These are phyloP conservation scores for Lacanobia wlatinum DNA, from an alignment of 2,888 invertebrate species.

Conservation along the genomic window DNA sequence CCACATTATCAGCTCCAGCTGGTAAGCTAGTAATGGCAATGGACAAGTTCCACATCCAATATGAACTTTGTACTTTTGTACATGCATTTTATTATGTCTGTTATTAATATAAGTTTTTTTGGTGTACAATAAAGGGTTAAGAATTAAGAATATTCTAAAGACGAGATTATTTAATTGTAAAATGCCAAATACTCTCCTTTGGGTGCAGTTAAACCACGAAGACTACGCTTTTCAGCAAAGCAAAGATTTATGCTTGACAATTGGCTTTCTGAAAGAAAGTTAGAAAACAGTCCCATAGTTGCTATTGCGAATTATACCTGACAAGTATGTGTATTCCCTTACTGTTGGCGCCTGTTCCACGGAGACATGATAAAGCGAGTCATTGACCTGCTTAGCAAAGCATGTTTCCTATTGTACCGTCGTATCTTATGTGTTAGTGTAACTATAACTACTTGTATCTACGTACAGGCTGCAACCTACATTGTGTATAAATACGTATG, in stretches of 20 bases:
- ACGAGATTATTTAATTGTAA: neutral
- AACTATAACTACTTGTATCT: slow-evolving; percentile 8
- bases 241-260: neutral
- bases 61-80: neutral
- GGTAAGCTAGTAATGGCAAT: neutral
- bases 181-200: neutral
- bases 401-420: slow-evolving; percentile 59
- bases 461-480: slow-evolving; percentile 26
- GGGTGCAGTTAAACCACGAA: neutral
- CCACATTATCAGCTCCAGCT: neutral
- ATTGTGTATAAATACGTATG: slow-evolving; percentile 30
- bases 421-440: slow-evolving; percentile 52
- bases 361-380: slow-evolving; percentile 61
- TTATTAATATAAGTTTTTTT: no score
- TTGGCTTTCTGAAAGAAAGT: slow-evolving; percentile 26
- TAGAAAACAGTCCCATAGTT: neutral
- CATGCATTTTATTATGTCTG: no score
- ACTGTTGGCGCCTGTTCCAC: slow-evolving; percentile 38
- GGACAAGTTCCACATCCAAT: neutral
- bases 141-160: neutral
- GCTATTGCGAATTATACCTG: slow-evolving; percentile 17
- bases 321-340: slow-evolving; percentile 25
- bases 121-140: no score
- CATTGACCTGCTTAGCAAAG: slow-evolving; percentile 66
- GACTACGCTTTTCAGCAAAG: neutral